phyloP scores from a whole-genome alignment of 2,113 vertebrate genomes.

The Trochalopteron elliotii region DNA sequence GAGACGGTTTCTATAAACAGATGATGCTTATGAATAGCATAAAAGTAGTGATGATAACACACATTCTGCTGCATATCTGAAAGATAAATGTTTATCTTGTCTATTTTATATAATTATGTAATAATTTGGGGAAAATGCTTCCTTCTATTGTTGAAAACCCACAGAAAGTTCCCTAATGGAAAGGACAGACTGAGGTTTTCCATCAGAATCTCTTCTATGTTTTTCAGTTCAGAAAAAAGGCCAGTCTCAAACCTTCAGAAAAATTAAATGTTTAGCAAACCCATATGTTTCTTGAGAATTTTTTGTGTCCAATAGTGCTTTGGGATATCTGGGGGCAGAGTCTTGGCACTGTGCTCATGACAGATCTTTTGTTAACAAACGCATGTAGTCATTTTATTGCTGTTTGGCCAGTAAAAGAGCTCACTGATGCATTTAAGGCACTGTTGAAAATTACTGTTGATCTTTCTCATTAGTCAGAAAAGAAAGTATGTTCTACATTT shows the following conservation, averaged over 20 bases:
- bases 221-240: not conserved
- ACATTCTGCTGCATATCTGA: not conserved
- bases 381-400: not conserved
- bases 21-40: not conserved
- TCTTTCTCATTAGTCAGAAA: not conserved
- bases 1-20: not conserved
- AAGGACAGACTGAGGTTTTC: not conserved
- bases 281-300: not conserved
- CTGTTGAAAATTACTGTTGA: not conserved
- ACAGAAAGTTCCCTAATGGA: not conserved
- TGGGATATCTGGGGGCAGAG: not conserved
- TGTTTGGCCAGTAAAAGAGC: not conserved
- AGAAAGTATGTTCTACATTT: not conserved
- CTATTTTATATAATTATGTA: constrained; percentile 1
- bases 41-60: not conserved
- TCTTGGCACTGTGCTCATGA: not conserved
- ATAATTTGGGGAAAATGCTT: not conserved
- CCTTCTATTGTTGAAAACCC: not conserved
- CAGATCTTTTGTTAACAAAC: not conserved
- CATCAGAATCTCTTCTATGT: not conserved
- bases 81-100: constrained; percentile 26
- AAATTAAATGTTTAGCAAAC: not conserved
- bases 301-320: not conserved
- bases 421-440: not conserved
- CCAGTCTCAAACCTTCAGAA: not conserved